These are phyloP conservation scores for Spea hammondii DNA, from an alignment of 2,797 vertebrate genomes.

Conservation along the genomic window DNA sequence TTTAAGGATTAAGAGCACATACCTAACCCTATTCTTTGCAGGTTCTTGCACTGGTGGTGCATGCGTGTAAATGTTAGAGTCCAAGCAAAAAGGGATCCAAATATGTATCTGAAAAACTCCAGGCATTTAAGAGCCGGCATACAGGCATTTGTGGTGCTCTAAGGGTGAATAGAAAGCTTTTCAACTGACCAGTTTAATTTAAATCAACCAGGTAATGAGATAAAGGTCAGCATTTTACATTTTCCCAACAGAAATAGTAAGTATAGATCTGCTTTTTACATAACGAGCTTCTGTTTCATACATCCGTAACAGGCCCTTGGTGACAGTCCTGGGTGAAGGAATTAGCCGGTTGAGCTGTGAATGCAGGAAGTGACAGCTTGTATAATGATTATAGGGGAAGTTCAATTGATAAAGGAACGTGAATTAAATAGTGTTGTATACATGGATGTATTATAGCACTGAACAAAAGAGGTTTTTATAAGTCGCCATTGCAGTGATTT, in stretches of 20 bases:
- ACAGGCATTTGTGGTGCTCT: too few species aligned
- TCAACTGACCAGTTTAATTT: neutral
- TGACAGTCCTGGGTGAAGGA: constrained; percentile 36
- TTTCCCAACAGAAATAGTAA: neutral
- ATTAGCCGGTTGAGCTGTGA: constrained; percentile 30
- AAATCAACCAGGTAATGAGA: neutral
- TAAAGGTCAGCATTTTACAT: neutral
- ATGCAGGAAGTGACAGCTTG: constrained; percentile 4
- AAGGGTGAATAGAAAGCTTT: neutral
- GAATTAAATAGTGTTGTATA: neutral
- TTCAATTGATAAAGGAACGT: constrained; percentile 25
- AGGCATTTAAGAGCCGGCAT: too few species aligned
- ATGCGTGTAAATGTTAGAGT: too few species aligned
- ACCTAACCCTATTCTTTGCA: too few species aligned
- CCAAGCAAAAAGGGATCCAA: too few species aligned
- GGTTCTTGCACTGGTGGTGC: too few species aligned
- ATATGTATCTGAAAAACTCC: too few species aligned
- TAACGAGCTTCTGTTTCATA: constrained; percentile 29
- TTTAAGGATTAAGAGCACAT: too few species aligned
- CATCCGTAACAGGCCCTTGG: constrained; percentile 25
- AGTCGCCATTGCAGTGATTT: neutral
- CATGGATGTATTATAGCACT: neutral
- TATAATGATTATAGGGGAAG: constrained; percentile 19
- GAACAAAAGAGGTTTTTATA: constrained; percentile 16
- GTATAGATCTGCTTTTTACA: neutral